Evolutionary conservation across 2,113 vertebrate species (phyloP).

Genomic region (Piaya cayana): DNA sequence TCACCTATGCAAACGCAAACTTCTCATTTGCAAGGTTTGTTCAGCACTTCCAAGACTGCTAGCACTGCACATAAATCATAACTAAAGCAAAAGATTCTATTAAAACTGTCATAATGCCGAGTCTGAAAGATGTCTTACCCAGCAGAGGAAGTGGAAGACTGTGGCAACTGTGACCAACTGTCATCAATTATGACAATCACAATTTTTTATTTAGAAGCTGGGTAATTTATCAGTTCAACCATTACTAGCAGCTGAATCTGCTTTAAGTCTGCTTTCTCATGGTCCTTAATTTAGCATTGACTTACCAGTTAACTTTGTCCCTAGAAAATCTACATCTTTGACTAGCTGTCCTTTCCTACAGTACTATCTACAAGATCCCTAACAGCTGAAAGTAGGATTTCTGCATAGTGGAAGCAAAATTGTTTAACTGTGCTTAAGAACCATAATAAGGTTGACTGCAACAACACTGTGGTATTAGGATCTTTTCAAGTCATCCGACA

Average conservation of each 20-base stretch:
- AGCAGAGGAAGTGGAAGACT: neutral
- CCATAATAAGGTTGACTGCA: neutral
- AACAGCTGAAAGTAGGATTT: neutral
- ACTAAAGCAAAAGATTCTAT: neutral
- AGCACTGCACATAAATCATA: neutral
- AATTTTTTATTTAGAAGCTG: neutral
- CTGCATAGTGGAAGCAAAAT: accelerated
- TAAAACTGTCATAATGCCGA: neutral
- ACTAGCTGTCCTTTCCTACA: neutral
- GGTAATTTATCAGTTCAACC: neutral
- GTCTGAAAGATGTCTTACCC: neutral
- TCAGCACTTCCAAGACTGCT: neutral
- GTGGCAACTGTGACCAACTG: neutral
- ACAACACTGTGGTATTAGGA: neutral
- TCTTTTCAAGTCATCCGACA: neutral
- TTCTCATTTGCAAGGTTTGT: neutral
- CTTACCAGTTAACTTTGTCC: neutral
- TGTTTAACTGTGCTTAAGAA: neutral
- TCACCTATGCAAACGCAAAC: neutral
- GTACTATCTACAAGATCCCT: neutral
- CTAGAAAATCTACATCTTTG: neutral
- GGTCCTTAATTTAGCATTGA: neutral
- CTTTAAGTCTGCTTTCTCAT: neutral
- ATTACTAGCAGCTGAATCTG: neutral
- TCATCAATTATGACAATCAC: neutral